Evolutionary conservation across 2,888 invertebrate genomes (phyloP), one percentile per base, ranked within the genome.

Genomic region (Protodeltote pygarga): DNA sequence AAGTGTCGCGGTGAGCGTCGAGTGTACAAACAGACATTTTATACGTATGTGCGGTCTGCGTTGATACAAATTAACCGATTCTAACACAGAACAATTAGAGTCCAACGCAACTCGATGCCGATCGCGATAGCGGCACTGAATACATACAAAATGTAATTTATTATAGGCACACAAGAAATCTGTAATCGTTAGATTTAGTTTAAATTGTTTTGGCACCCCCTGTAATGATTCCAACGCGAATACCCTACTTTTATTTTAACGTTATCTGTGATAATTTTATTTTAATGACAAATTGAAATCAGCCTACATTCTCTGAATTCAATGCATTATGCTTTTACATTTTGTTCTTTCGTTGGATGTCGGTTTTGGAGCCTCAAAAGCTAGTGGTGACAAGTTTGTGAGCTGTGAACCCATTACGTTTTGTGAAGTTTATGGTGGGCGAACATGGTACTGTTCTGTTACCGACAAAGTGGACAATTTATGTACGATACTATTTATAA

Each of bases 251-350:
- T 87, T 85, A 86, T 85, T 87, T 87, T 86, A 83, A 85, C 77
- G 77, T 88, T 89, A 84, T 87, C 89, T 90, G 89, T 90, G 89
- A 89, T 89, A 88, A 84, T 85, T 88, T 83, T 86, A 83, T 79
- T 85, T 84, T 85, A 82, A 83, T 81, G 79, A 77, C 71, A 73
- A 79, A 78, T 79, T 75, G 66, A 74, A 75, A 73, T 77, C 77
- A 71, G 65, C 69, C 49, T 54, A 39, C 62, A 29, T 47, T 63
- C 49, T 47, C 60, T 67, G 51, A 57, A 60, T 60, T 65, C 60
- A 51, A 70, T 60, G 64, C 58, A 55, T 69, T 58, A 45, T 61
- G 47, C 51, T 58, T 49, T 52, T 59, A 54, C 61, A 65, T 55
- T 44, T n/a, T 51, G 39, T 49, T 53, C 34, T 53, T 67, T 59